Evolutionary conservation across 2,113 vertebrate species (phyloP).

Genomic region (Eptesicus fuscus): DNA sequence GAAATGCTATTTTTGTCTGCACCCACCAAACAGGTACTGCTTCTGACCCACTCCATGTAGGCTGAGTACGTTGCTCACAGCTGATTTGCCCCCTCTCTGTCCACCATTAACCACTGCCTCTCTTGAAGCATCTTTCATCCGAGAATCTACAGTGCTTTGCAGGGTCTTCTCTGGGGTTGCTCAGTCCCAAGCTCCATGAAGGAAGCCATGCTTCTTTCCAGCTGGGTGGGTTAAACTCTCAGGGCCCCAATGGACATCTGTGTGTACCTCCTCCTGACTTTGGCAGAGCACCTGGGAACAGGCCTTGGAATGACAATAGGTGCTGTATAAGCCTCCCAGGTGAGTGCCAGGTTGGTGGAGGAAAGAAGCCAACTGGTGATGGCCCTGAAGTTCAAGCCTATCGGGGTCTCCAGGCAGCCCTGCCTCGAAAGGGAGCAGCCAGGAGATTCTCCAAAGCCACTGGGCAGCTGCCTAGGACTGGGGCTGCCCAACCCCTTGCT

Average conservation of each 20-base stretch:
- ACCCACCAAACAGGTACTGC: neutral
- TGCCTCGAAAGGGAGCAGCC: neutral
- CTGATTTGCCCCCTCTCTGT: neutral
- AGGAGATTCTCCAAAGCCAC: neutral
- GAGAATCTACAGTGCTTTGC: neutral
- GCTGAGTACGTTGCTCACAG: neutral
- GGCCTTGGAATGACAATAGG: neutral
- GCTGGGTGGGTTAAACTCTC: neutral
- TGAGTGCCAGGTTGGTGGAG: neutral
- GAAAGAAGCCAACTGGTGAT: neutral
- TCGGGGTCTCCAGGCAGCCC: neutral
- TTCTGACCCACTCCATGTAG: neutral
- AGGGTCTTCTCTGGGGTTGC: neutral
- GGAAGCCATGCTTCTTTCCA: neutral
- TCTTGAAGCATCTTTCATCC: neutral
- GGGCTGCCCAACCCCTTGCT: neutral
- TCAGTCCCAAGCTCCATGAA: neutral
- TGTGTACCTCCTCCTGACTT: neutral
- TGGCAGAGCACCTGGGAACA: neutral
- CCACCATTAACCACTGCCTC: neutral
- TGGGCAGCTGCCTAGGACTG: neutral
- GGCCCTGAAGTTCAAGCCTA: neutral
- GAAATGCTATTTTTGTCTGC: conserved; percentile 3
- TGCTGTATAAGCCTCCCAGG: neutral
- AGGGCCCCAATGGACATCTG: neutral